phyloP scores from a whole-genome alignment of 2,797 vertebrate genomes.

The Prunella strophiata region DNA sequence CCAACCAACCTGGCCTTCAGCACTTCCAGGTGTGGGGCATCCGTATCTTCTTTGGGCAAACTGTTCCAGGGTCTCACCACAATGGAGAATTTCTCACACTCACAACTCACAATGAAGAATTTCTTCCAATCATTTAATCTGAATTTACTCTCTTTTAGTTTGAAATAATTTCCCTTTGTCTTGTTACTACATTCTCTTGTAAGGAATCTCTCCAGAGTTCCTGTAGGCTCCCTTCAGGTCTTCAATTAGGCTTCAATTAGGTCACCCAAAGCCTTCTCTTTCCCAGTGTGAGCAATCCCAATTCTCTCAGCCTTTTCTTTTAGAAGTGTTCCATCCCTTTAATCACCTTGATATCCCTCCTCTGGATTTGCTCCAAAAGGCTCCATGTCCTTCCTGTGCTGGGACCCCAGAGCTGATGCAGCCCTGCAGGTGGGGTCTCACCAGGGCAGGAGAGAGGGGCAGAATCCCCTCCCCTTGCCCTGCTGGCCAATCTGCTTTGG shows the following conservation, averaged over 20 bases:
- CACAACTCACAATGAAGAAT: background rate
- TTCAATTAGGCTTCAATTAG: background rate
- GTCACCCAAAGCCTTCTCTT: background rate
- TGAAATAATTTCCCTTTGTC: background rate
- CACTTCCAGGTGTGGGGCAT: background rate
- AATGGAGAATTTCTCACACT: background rate
- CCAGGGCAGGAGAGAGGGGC: background rate
- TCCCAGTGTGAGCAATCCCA: background rate
- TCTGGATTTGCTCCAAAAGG: accelerated
- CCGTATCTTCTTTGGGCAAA: background rate
- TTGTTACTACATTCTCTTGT: background rate
- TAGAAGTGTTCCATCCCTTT: background rate
- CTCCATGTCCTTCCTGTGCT: background rate
- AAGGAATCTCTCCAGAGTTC: background rate
- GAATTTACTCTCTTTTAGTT: background rate
- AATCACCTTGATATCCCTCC: background rate
- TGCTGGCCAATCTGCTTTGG: accelerated
- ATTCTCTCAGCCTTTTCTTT: background rate
- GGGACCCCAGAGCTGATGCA: background rate
- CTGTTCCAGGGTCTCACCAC: background rate
- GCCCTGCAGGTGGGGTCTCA: background rate
- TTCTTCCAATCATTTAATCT: background rate
- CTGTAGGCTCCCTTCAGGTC: background rate
- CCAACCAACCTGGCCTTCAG: background rate
- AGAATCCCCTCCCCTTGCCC: accelerated